Evolutionary conservation across 2,113 vertebrate species (phyloP).

Genomic region (Podilymbus podiceps): DNA sequence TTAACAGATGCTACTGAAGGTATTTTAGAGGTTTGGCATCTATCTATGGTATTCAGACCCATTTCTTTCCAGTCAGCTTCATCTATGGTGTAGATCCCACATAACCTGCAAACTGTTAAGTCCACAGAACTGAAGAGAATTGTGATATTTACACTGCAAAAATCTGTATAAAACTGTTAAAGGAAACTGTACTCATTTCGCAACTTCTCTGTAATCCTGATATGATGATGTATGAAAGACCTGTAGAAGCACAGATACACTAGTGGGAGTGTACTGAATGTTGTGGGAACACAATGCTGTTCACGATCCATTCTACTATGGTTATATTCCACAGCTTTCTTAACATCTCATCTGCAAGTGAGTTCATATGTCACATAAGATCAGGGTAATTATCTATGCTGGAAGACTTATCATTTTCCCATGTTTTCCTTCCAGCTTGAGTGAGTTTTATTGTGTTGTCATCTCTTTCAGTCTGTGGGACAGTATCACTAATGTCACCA

Average conservation of each 20-base stretch:
- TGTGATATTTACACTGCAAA: not conserved
- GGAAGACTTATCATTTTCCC: not conserved
- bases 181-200: not conserved
- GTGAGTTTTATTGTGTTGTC: not conserved
- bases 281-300: not conserved
- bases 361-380: not conserved
- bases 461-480: not conserved
- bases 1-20: not conserved
- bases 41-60: not conserved
- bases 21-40: not conserved
- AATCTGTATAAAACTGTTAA: not conserved
- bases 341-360: not conserved
- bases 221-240: not conserved
- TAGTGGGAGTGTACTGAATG: rapidly evolving
- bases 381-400: not conserved
- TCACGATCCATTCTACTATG: not conserved
- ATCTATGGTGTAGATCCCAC: not conserved
- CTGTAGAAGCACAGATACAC: not conserved
- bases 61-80: not conserved
- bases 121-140: not conserved
- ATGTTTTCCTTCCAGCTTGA: not conserved
- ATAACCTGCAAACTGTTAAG: not conserved
- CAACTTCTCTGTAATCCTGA: not conserved
- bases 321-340: not conserved
- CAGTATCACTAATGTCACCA: not conserved